Conservation (phyloP, 2,888 invertebrate genomes). For the Plagiodera versicolora region DNA sequence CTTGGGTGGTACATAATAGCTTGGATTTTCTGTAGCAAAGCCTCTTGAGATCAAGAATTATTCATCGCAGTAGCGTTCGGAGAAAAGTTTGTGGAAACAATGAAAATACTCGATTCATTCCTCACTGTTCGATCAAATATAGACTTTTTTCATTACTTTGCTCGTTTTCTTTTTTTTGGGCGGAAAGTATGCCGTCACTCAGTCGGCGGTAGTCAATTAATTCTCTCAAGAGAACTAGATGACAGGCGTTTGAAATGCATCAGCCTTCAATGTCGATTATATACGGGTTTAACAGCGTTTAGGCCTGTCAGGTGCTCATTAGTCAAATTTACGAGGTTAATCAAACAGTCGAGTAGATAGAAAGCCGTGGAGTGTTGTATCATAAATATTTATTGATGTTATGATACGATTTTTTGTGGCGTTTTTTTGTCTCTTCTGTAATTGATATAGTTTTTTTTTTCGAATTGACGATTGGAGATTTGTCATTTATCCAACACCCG, state of each 20-base stretch:
- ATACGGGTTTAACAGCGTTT: constrained; percentile 35
- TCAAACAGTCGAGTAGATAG: constrained; percentile 31
- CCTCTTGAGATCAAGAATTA: too few relatives aligned
- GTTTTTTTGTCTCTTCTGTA: neutral
- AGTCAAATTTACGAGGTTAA: constrained; percentile 40
- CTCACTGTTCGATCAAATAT: neutral
- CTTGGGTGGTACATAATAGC: too few relatives aligned
- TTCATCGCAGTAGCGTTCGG: too few relatives aligned
- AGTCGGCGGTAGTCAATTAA: constrained; percentile 20
- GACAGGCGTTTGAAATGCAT: constrained; percentile 11
- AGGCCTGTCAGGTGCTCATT: constrained; percentile 40
- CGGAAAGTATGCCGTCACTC: constrained; percentile 16
- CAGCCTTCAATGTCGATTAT: constrained; percentile 32
- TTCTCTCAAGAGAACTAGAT: constrained; percentile 12
- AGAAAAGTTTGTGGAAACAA: too few relatives aligned
- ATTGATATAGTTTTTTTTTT: constrained; percentile 3
- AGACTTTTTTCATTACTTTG: constrained; percentile 1
- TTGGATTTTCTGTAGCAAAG: too few relatives aligned
- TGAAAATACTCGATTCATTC: too few relatives aligned
- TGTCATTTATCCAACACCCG: too few relatives aligned
- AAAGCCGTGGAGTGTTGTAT: constrained; percentile 14
- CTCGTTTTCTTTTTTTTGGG: constrained; percentile 6
- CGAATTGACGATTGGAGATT: constrained; percentile 16
- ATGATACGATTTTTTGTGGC: constrained; percentile 12
- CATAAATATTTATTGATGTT: constrained; percentile 23